A percentile compares a stretch with the other conserved stretches of the same genome.
Conservation (phyloP, 2,888 invertebrate species). For the Hermodice carunculata region DNA sequence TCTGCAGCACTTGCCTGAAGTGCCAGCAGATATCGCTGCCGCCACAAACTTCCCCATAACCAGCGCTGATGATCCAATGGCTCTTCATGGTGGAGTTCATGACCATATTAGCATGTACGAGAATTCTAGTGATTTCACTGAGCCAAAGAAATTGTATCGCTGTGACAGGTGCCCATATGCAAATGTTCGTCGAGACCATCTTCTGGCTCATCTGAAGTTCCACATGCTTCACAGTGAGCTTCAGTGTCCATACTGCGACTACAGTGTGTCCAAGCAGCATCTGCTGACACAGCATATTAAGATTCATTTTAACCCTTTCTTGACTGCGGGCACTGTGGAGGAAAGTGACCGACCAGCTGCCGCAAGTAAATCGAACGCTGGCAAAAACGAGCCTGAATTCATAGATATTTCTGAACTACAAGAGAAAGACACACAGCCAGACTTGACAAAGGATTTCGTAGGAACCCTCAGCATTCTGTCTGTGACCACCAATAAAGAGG, state of each 20-base stretch:
- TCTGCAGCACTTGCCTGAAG: constrained; percentile 68
- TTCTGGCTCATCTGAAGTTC: constrained; percentile 82
- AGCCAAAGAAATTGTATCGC: constrained; percentile 77
- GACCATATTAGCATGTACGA: constrained; percentile 61
- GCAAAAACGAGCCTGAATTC: constrained; percentile 12
- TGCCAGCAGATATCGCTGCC: constrained; percentile 72
- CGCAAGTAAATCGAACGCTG: neutral
- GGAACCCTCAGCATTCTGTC: too few species aligned
- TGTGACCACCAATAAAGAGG: too few species aligned
- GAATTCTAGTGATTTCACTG: constrained; percentile 63
- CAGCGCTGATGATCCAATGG: constrained; percentile 40
- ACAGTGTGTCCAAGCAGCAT: constrained; percentile 81
- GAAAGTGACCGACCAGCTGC: neutral
- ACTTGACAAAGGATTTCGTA: too few species aligned
- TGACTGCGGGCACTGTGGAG: neutral
- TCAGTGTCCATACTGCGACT: constrained; percentile 86
- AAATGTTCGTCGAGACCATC: constrained; percentile 79
- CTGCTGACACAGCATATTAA: constrained; percentile 84
- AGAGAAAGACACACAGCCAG: neutral
- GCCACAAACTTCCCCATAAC: constrained; percentile 56
- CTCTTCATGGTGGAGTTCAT: constrained; percentile 56
- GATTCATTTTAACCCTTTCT: constrained; percentile 78
- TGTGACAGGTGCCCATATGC: constrained; percentile 87
- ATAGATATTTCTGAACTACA: constrained; percentile 19
- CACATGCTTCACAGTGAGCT: constrained; percentile 79